These are phyloP conservation scores for Lophotriccus pileatus DNA, from an alignment of 2,797 vertebrate species.

Conservation along the genomic window DNA sequence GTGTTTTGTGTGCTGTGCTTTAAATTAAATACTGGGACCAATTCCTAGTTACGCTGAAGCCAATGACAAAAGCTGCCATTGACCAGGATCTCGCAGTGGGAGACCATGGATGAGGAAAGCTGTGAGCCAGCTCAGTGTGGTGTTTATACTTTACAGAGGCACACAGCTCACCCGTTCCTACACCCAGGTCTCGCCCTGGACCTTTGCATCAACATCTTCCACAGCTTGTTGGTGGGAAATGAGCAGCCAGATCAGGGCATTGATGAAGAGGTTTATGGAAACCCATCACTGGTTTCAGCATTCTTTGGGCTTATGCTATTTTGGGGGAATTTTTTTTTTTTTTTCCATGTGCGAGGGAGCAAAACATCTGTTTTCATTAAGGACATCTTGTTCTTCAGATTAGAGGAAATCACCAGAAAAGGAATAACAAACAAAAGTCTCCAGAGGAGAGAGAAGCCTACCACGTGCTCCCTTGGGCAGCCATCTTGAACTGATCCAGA, in stretches of 20 bases:
- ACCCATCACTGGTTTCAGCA: neutral
- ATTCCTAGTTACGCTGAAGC: constrained; percentile 43
- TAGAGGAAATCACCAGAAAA: constrained; percentile 55
- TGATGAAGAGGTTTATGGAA: neutral
- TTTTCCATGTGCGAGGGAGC: constrained; percentile 21
- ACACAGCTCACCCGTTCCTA: neutral
- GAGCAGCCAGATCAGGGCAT: neutral
- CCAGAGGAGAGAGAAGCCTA: neutral
- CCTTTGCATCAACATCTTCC: neutral
- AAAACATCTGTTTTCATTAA: constrained; percentile 64
- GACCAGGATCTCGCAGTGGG: constrained; percentile 62
- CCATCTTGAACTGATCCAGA: constrained; percentile 19
- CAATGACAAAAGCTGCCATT: constrained; percentile 64
- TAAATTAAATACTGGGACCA: constrained; percentile 63
- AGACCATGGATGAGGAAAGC: constrained; percentile 36
- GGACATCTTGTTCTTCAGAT: constrained; percentile 61
- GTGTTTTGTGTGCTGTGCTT: constrained; percentile 54
- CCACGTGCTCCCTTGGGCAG: constrained; percentile 1
- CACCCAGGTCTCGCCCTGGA: neutral
- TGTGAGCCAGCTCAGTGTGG: constrained; percentile 30
- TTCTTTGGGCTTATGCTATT: constrained; percentile 38
- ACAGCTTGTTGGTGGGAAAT: accelerated
- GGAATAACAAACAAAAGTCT: constrained; percentile 46
- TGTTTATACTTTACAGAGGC: constrained; percentile 30
- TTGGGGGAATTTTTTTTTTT: neutral